Conservation (phyloP, 35 echinoderm and acorn worm genomes). For the Acanthaster planci region DNA sequence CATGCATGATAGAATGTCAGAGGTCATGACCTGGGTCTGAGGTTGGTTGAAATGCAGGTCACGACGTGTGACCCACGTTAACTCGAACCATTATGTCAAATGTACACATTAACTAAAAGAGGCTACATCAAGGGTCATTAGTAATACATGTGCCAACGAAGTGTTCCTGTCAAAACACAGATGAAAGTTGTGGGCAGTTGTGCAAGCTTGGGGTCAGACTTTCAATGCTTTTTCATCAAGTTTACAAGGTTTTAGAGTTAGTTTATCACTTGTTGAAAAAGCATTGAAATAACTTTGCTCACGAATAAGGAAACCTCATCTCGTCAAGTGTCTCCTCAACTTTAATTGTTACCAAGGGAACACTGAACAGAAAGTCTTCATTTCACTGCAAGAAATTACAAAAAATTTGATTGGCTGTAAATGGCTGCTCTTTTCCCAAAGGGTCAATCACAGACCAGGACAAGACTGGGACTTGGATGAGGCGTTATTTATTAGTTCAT, state of each 20-base stretch:
- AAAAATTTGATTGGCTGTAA: background rate
- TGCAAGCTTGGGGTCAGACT: background rate
- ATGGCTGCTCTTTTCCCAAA: background rate
- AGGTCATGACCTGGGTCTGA: background rate
- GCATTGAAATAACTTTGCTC: background rate
- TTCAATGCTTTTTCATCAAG: conserved; percentile 22
- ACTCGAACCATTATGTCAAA: background rate
- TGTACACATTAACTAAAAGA: conserved; percentile 3
- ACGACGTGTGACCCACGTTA: background rate
- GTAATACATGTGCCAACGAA: conserved; percentile 19
- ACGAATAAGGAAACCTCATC: background rate
- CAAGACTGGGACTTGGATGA: background rate
- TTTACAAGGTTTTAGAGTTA: conserved; percentile 26
- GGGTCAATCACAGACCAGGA: background rate
- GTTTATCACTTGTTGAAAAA: conserved; percentile 9
- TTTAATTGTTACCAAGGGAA: no score
- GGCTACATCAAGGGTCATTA: conserved; percentile 23
- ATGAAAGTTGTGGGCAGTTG: conserved; percentile 8
- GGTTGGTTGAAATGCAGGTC: background rate
- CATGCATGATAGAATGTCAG: conserved; percentile 25
- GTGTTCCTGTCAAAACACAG: conserved; percentile 13
- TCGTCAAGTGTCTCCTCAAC: background rate
- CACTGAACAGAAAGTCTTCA: no score
- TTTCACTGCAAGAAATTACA: no score
- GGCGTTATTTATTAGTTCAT: background rate